These are phyloP conservation scores for Champsocephalus esox DNA, from an alignment of 2,797 vertebrate genomes.

Conservation along the genomic window DNA sequence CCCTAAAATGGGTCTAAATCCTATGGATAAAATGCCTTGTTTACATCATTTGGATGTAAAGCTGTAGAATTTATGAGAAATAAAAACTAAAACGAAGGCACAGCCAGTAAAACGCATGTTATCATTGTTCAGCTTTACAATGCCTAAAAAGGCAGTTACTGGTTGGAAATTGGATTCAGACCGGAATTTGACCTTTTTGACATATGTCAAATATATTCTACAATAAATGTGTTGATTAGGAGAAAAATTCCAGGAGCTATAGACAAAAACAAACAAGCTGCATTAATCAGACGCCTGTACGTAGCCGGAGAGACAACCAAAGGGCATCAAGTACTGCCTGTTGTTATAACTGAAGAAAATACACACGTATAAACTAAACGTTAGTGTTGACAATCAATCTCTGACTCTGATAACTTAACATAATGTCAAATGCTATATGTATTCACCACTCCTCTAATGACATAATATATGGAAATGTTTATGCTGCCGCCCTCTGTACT, in stretches of 20 bases:
- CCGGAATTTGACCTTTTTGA: not conserved
- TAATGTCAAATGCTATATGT: slow-evolving; percentile 8
- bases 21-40: not conserved
- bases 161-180: not conserved
- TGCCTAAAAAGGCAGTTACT: not conserved
- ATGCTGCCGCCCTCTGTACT: slow-evolving; percentile 2
- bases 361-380: not conserved
- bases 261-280: not conserved
- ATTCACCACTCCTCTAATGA: slow-evolving; percentile 1
- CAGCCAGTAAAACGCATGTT: not conserved
- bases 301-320: not conserved
- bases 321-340: not conserved
- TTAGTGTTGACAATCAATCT: slow-evolving; percentile 2
- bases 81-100: not conserved
- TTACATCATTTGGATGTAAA: not conserved
- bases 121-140: too few species aligned
- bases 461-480: slow-evolving; percentile 8
- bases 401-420: not conserved
- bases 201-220: not conserved
- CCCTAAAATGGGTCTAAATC: not conserved
- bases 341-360: not conserved
- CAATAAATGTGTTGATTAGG: not conserved
- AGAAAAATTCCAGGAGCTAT: not conserved
- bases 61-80: not conserved
- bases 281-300: not conserved